phyloP scores from a whole-genome alignment of 2,888 invertebrate species.

The Seladonia tumulorum region DNA sequence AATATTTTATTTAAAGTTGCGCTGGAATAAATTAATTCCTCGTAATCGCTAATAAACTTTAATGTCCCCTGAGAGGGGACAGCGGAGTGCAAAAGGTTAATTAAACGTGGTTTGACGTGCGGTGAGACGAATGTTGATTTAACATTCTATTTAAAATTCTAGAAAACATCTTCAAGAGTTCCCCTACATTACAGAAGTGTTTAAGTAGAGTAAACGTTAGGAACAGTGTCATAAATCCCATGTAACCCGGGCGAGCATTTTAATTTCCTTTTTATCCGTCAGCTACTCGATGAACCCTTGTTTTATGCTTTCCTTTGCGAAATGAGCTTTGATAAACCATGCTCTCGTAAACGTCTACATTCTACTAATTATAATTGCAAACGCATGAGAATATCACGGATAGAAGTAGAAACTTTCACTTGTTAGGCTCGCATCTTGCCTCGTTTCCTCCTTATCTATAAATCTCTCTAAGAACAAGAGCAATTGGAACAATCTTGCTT shows the following conservation, averaged over 20 bases:
- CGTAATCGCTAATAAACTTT: no score
- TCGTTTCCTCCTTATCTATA: neutral
- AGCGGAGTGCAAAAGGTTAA: no score
- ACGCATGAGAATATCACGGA: neutral
- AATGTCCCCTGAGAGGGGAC: no score
- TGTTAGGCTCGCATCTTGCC: neutral
- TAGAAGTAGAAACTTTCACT: constrained; percentile 5
- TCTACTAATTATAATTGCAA: neutral
- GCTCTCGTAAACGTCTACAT: neutral
- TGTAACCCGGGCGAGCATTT: neutral
- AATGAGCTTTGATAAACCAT: neutral
- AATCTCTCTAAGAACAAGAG: neutral
- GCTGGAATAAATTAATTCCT: no score
- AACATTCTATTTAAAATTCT: neutral
- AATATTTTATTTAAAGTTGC: no score
- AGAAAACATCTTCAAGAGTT: neutral
- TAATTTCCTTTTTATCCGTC: neutral
- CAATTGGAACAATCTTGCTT: neutral
- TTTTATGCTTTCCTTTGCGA: neutral
- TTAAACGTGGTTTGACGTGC: no score
- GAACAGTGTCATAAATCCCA: neutral
- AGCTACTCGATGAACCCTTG: neutral
- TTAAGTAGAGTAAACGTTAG: neutral
- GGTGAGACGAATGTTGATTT: no score
- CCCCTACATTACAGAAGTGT: neutral